Conservation (phyloP, 1,140 invertebrate species). For the Pachypsylla venusta region DNA sequence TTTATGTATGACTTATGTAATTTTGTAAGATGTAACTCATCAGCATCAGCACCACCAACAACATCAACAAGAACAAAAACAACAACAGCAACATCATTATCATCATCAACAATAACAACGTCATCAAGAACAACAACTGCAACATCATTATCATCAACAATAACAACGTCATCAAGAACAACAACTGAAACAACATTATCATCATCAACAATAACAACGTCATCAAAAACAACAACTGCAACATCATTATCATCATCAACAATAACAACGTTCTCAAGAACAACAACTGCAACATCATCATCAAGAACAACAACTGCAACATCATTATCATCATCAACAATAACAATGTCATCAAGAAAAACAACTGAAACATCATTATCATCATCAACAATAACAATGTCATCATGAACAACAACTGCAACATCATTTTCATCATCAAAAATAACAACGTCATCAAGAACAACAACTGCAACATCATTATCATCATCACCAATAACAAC, state of each 20-base stretch:
- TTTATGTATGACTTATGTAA: too few relatives aligned
- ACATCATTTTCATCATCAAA: neutral
- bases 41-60: too few relatives aligned
- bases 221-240: neutral
- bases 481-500: slow-evolving; percentile 2
- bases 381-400: neutral
- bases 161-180: too few relatives aligned
- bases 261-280: neutral
- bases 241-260: slow-evolving; percentile 1
- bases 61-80: too few relatives aligned
- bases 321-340: neutral
- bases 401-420: neutral
- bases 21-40: too few relatives aligned
- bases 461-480: neutral
- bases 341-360: neutral
- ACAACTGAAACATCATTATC: neutral
- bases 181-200: too few relatives aligned
- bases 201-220: neutral
- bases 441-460: neutral
- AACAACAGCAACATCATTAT: too few relatives aligned
- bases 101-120: too few relatives aligned
- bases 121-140: too few relatives aligned
- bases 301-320: slow-evolving; percentile 1
- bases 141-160: too few relatives aligned
- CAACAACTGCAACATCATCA: neutral